These are phyloP conservation scores for Poecilia picta DNA, from an alignment of 2,797 vertebrate species.

Conservation along the genomic window DNA sequence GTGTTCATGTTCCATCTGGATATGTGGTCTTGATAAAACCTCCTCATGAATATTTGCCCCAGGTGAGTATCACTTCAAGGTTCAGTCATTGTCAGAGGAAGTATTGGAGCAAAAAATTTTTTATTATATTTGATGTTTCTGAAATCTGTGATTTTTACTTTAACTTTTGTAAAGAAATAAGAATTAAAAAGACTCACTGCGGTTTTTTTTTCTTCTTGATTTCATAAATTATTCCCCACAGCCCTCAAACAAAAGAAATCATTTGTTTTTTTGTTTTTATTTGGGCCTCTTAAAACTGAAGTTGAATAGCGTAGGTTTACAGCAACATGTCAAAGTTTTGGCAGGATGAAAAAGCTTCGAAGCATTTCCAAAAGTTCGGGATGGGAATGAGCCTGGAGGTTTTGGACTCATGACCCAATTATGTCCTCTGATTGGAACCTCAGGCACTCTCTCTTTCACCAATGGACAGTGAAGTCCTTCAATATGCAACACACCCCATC, in stretches of 20 bases:
- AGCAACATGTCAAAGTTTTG: not conserved
- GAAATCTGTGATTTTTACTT: not conserved
- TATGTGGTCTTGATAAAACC: not conserved
- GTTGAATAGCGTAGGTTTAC: not conserved
- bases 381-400: not conserved
- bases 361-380: not conserved
- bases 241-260: not conserved
- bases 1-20: not conserved
- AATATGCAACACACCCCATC: constrained; percentile 41
- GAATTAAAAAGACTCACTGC: no score
- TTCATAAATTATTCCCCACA: not conserved
- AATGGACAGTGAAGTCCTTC: constrained; percentile 62
- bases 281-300: not conserved
- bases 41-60: not conserved
- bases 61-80: not conserved
- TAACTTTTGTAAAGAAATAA: not conserved
- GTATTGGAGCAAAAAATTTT: not conserved
- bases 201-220: not conserved
- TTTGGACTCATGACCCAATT: constrained; percentile 36
- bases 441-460: constrained; percentile 44
- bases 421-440: constrained; percentile 24
- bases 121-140: not conserved
- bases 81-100: not conserved
- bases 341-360: not conserved
- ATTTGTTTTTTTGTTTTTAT: not conserved